These are phyloP conservation scores for Perca schrenkii DNA, from an alignment of 2,113 vertebrate genomes.

Conservation along the genomic window DNA sequence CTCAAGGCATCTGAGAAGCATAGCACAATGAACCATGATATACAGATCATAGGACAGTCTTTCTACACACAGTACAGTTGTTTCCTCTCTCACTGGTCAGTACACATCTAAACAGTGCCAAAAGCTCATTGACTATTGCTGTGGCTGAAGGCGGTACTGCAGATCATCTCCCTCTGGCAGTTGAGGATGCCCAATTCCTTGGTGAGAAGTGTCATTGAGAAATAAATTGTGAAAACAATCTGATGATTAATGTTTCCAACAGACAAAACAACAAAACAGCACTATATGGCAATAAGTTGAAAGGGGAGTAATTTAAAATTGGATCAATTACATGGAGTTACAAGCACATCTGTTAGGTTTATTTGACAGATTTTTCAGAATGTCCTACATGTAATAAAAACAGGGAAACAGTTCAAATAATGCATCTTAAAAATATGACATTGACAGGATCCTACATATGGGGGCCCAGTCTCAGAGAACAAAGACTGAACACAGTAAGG, in stretches of 20 bases:
- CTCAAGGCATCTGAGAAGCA: no score
- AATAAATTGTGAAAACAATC: background rate
- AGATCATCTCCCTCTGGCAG: no score
- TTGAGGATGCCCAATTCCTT: no score
- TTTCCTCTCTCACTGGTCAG: no score
- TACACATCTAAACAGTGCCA: no score
- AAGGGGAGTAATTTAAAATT: background rate
- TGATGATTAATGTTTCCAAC: background rate
- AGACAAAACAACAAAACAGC: background rate
- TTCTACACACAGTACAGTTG: no score
- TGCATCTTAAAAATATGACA: background rate
- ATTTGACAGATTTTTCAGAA: background rate
- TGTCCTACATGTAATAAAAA: background rate
- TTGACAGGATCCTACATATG: background rate
- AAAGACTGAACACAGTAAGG: background rate
- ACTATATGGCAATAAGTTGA: background rate
- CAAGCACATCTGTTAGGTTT: background rate
- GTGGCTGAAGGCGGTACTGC: background rate
- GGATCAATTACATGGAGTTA: background rate
- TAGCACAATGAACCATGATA: no score
- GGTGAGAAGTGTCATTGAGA: no score
- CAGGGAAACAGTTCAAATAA: background rate
- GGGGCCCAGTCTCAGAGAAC: background rate
- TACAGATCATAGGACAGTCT: no score
- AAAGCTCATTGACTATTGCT: background rate